These are phyloP conservation scores for Aleiodes sp. DNA, from an alignment of 1,140 invertebrate genomes.

Conservation along the genomic window DNA sequence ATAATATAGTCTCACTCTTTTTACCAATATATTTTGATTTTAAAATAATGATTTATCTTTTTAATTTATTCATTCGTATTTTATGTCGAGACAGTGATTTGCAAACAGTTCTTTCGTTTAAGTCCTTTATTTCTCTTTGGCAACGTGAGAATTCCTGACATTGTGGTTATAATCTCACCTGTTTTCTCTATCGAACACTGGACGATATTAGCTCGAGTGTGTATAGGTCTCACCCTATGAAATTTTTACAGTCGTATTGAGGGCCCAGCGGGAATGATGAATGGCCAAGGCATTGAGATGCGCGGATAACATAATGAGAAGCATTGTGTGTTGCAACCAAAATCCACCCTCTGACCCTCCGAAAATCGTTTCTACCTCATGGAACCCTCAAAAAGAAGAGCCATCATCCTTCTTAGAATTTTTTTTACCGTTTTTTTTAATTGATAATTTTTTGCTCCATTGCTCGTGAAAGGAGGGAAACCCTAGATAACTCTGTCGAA, in stretches of 20 bases:
- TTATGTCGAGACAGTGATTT: neutral
- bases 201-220: too few relatives aligned
- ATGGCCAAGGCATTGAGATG: conserved; percentile 30
- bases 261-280: neutral
- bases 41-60: conserved; percentile 2
- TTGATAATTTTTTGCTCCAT: conserved; percentile 1
- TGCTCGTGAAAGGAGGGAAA: neutral
- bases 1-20: neutral
- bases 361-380: neutral
- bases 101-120: neutral
- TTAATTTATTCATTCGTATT: conserved; percentile 8
- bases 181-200: too few relatives aligned
- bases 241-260: neutral
- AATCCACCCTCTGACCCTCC: neutral
- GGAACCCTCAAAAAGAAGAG: neutral
- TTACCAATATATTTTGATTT: conserved; percentile 1
- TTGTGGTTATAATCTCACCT: too few relatives aligned
- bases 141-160: too few relatives aligned
- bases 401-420: neutral
- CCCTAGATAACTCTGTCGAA: too few relatives aligned
- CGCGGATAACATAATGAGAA: conserved; percentile 44
- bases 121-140: too few relatives aligned
- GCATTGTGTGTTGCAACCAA: conserved; percentile 34
- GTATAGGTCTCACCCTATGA: neutral
- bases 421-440: neutral